A percentile compares a stretch with the other conserved stretches of the same genome.
phyloP scores from a whole-genome alignment of 2,113 vertebrate genomes.

The Meles meles region DNA sequence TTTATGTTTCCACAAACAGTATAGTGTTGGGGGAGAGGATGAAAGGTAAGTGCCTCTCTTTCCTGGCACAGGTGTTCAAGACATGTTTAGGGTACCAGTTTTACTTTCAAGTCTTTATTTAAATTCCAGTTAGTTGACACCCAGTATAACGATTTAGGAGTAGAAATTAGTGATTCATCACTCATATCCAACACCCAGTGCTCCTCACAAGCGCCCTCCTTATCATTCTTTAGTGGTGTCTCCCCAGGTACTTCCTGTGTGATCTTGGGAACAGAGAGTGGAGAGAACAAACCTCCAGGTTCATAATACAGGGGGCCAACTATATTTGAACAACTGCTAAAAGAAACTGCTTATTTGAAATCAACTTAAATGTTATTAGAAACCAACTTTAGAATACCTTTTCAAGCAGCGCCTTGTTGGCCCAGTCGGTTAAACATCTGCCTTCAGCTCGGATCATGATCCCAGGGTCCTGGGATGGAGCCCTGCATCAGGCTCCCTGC shows the following conservation, averaged over 20 bases:
- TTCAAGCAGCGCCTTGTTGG: background rate
- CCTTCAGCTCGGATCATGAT: background rate
- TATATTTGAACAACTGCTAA: background rate
- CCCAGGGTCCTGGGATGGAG: background rate
- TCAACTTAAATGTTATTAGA: background rate
- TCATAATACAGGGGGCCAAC: too few species aligned
- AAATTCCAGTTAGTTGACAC: background rate
- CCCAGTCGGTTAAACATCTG: background rate
- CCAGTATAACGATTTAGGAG: background rate
- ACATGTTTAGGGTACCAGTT: background rate
- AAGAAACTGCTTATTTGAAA: background rate
- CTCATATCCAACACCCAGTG: background rate
- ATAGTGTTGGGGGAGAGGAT: background rate
- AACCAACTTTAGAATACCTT: background rate
- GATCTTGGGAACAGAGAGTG: background rate
- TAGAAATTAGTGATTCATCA: background rate
- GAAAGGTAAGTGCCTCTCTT: accelerated
- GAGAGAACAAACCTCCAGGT: background rate
- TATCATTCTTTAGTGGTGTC: accelerated
- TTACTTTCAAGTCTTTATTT: background rate
- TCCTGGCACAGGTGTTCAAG: background rate
- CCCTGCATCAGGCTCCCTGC: background rate
- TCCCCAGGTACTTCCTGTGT: background rate
- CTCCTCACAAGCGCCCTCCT: background rate
- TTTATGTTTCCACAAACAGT: background rate